phyloP scores from a whole-genome alignment of 2,113 vertebrate species.

The Aegithalos caudatus region DNA sequence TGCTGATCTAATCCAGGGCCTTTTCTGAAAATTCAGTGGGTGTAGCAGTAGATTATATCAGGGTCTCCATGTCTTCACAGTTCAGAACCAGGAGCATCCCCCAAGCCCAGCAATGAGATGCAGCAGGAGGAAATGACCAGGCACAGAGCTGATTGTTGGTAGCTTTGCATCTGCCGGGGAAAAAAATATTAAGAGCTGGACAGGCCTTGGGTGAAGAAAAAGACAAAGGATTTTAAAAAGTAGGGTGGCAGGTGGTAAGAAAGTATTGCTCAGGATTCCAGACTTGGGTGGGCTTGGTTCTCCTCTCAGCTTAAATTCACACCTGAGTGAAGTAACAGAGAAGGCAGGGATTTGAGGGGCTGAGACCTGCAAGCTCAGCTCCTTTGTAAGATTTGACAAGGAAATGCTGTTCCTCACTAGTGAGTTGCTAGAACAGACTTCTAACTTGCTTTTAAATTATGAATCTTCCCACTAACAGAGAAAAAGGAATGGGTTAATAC shows the following conservation, averaged over 20 bases:
- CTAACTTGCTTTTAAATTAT: neutral
- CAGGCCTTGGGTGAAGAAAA: neutral
- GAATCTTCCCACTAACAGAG: neutral
- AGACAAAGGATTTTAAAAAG: neutral
- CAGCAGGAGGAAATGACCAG: neutral
- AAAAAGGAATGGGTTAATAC: constrained; percentile 55
- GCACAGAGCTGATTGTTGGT: neutral
- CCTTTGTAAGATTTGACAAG: neutral
- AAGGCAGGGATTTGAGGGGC: neutral
- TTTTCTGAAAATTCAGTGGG: neutral
- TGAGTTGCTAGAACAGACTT: neutral
- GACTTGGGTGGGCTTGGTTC: neutral
- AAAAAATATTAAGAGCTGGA: neutral
- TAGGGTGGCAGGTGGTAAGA: neutral
- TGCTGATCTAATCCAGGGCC: neutral
- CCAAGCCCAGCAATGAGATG: neutral
- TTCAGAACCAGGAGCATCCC: neutral
- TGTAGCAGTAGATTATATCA: neutral
- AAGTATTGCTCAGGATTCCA: neutral
- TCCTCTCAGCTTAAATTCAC: neutral
- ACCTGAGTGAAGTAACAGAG: neutral
- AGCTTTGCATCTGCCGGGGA: neutral
- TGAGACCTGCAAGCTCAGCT: neutral
- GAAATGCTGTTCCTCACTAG: neutral
- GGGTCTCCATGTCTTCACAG: neutral